Conservation (phyloP, 2,113 vertebrate species). For the Pelusios castaneus region DNA sequence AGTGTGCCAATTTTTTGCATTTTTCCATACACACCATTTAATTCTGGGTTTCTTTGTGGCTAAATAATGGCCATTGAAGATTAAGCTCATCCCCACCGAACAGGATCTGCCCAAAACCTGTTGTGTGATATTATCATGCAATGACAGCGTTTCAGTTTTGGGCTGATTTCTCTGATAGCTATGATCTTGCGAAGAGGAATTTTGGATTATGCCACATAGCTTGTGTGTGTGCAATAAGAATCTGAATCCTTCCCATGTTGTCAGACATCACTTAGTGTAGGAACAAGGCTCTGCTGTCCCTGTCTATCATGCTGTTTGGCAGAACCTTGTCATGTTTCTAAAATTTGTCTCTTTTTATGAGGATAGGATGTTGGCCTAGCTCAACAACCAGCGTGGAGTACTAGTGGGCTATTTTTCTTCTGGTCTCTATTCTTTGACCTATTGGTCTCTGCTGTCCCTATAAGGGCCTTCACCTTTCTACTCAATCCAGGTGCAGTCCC, state of each 20-base stretch:
- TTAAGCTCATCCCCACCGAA: not conserved
- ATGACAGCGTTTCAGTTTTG: conserved; percentile 42
- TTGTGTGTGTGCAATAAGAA: not conserved
- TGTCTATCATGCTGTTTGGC: too few relatives aligned
- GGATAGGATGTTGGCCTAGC: not conserved
- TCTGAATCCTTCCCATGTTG: too few relatives aligned
- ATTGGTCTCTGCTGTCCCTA: not conserved
- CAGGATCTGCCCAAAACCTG: not conserved
- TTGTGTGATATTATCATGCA: conserved; percentile 28
- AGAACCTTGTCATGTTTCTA: too few relatives aligned
- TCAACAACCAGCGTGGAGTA: not conserved
- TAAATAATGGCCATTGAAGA: not conserved
- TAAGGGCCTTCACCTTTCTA: not conserved
- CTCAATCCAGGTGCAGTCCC: not conserved
- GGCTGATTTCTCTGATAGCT: conserved; percentile 40
- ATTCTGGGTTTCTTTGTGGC: not conserved
- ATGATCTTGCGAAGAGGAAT: conserved; percentile 16
- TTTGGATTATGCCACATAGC: conserved; percentile 14
- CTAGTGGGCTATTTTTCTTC: not conserved
- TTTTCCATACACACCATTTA: not conserved
- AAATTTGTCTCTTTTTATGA: too few relatives aligned
- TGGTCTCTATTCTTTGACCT: not conserved
- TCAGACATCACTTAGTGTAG: too few relatives aligned
- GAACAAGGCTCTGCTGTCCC: too few relatives aligned
- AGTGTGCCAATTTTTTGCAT: not conserved